phyloP scores from a whole-genome alignment of 2,888 invertebrate species.

The Microchrysa polita region DNA sequence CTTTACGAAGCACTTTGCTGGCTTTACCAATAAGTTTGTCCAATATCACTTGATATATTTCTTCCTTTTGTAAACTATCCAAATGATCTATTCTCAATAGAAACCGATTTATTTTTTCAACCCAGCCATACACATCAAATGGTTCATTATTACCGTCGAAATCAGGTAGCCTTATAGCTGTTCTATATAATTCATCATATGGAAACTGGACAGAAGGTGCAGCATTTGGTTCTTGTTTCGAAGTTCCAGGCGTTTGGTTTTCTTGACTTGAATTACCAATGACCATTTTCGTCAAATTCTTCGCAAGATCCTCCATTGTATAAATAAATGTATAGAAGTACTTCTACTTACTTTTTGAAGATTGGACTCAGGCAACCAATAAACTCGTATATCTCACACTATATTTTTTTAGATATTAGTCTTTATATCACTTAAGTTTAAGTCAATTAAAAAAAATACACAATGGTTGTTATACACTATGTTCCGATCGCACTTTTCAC shows the following conservation, averaged over 20 bases:
- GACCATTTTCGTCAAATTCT: background rate
- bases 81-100: background rate
- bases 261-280: background rate
- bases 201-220: background rate
- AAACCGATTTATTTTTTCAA: background rate
- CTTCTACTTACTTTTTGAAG: no score
- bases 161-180: background rate
- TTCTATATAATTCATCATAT: background rate
- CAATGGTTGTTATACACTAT: no score
- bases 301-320: background rate
- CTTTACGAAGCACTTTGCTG: background rate
- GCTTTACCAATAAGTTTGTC: background rate
- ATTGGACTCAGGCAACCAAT: no score
- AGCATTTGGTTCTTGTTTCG: background rate
- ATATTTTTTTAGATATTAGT: no score
- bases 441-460: no score
- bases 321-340: no score
- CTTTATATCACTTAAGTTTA: no score
- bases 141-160: constrained; percentile 2
- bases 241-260: background rate
- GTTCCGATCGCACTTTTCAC: no score
- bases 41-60: constrained; percentile 1
- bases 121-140: constrained; percentile 1
- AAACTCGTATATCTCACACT: no score
- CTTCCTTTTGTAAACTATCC: background rate